These are phyloP conservation scores for Palythoa grandis DNA, from an alignment of 92 coral and sea anemone species.

Conservation along the genomic window DNA sequence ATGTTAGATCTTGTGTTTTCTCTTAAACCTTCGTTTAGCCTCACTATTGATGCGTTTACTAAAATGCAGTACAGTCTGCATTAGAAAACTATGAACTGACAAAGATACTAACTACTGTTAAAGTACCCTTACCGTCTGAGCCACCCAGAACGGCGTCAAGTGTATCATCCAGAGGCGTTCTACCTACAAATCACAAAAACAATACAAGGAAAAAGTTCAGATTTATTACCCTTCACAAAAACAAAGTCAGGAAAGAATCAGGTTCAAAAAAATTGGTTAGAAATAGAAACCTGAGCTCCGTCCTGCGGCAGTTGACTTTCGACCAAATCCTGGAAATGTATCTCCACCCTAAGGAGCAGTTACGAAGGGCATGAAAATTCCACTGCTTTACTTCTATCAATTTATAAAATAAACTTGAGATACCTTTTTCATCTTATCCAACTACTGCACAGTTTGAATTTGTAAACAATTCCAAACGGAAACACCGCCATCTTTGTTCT, in stretches of 20 bases:
- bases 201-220: background rate
- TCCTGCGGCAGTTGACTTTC: slow-evolving; percentile 73
- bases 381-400: background rate
- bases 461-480: slow-evolving; percentile 41
- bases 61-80: no score
- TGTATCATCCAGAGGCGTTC: slow-evolving; percentile 29
- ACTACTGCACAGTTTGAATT: slow-evolving; percentile 20
- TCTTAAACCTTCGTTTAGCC: no score
- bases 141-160: slow-evolving; percentile 41
- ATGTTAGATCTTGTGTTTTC: no score
- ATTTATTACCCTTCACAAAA: no score
- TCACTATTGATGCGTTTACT: no score
- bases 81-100: background rate
- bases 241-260: background rate
- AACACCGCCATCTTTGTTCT: slow-evolving; percentile 62
- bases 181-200: background rate
- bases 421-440: slow-evolving; percentile 78
- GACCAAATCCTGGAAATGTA: slow-evolving; percentile 66
- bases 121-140: slow-evolving; percentile 19
- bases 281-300: slow-evolving; percentile 52
- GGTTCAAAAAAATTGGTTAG: background rate
- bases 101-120: background rate
- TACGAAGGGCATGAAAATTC: background rate
- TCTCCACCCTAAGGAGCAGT: slow-evolving; percentile 59
- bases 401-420: background rate